Conservation (phyloP, 2,113 vertebrate species). For the Gavialis gangeticus region DNA sequence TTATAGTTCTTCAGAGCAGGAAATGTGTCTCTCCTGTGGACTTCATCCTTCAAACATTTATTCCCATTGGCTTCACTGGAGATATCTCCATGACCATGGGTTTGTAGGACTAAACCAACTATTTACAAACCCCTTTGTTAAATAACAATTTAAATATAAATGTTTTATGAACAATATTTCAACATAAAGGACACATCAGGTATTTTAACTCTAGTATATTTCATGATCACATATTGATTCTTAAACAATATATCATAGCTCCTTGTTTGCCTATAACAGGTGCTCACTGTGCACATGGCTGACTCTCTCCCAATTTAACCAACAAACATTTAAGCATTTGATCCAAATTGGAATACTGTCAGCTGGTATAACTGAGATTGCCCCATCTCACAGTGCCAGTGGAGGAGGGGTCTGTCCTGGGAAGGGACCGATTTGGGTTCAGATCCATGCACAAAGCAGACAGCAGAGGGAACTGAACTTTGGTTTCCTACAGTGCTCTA, state of each 20-base stretch:
- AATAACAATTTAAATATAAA: neutral
- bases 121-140: neutral
- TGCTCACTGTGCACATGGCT: no score
- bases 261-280: neutral
- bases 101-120: neutral
- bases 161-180: neutral
- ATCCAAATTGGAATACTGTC: neutral
- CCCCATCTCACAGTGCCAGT: neutral
- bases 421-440: neutral
- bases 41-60: neutral
- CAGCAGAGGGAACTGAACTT: no score
- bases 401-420: no score
- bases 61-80: neutral
- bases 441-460: no score
- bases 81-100: neutral
- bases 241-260: neutral
- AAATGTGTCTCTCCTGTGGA: neutral
- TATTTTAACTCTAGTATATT: neutral
- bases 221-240: neutral
- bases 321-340: no score
- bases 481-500: no score
- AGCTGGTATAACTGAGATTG: neutral
- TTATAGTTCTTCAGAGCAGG: neutral
- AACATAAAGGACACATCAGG: neutral
- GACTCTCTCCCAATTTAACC: no score